Evolutionary conservation across 2,888 invertebrate species (phyloP).

Genomic region (Temnothorax unifasciatus): DNA sequence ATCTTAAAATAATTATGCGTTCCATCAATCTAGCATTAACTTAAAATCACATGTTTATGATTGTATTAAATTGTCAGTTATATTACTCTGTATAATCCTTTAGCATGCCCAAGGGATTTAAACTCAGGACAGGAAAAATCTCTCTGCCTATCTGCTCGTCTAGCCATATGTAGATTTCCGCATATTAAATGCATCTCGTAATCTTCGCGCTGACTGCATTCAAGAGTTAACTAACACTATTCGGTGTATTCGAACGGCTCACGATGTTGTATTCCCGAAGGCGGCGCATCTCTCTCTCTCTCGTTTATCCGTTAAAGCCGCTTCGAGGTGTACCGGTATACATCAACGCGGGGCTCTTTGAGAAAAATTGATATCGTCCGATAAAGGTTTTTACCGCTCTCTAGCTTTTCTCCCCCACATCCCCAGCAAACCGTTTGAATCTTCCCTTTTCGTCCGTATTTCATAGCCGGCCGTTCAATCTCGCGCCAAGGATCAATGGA

Average conservation of each 20-base stretch:
- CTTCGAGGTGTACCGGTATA: constrained; percentile 1
- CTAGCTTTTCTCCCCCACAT: neutral
- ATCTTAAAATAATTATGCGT: constrained; percentile 10
- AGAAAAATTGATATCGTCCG: constrained; percentile 55
- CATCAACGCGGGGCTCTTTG: constrained; percentile 30
- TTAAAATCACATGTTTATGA: constrained; percentile 23
- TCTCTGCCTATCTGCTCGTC: constrained; percentile 19
- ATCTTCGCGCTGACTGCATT: constrained; percentile 36
- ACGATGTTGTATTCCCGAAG: constrained; percentile 37
- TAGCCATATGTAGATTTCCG: constrained; percentile 33
- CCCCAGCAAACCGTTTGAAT: constrained; percentile 56
- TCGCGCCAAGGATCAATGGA: constrained; percentile 51
- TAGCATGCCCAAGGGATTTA: constrained; percentile 21
- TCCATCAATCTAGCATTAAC: constrained; percentile 20
- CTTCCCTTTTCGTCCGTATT: constrained; percentile 56
- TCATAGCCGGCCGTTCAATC: constrained; percentile 53
- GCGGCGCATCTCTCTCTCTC: constrained; percentile 11
- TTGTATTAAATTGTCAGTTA: constrained; percentile 40
- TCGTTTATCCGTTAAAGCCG: constrained; percentile 45
- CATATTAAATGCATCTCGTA: constrained; percentile 40
- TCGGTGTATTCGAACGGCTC: constrained; percentile 9
- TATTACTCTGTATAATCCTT: constrained; percentile 21
- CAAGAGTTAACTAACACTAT: constrained; percentile 48
- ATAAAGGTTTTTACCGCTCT: constrained; percentile 52
- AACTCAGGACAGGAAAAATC: constrained; percentile 30